Evolutionary conservation across 2,797 vertebrate genomes (phyloP), one percentile per base, ranked within the genome.

Genomic region (Betta splendens): DNA sequence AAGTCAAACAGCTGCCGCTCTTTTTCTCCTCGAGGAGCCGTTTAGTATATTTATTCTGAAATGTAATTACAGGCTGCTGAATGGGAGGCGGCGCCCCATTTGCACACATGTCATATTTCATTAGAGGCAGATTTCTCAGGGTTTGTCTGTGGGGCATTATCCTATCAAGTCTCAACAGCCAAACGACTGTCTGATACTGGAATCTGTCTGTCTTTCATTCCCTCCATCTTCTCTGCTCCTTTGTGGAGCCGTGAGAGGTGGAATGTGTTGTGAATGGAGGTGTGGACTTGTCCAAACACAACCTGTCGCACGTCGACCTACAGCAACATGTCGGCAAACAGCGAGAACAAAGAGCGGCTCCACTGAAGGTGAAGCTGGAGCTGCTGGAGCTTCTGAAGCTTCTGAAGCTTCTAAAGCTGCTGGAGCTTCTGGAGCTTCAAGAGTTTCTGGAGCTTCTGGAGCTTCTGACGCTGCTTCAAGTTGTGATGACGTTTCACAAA

Each of bases 81-180:
- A 94, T 94, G 93, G 93, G 92, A 94, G 94, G 95, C 94, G 93
- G 95, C 89, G 90, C 92, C 94, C 94, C 92, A 93, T 95, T 94
- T 95, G 93, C 93, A 94, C 94, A 94, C 94, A 94, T 95, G 95
- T 97, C 95, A 96, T 93, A 94, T 95, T 95, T 95, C 94, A 95
- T 97, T 96, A 95, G 93, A 94, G 93, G 92, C 92, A 92, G 90
- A 93, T 94, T 93, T 94, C 93, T 94, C 91, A 89, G 92, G 92
- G 92, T 94, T 94, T 95, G 93, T 95, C 85, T 76, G 93, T 86
- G 91, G 94, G 95, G 95, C 94, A 95, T 95, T 93, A 94, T 92
- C 92, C 92, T 92, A 92, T 96, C 94, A 94, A 94, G 94, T 94
- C 93, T 94, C 89, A 94, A 94, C 94, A 94, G 92, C 90, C 92